Evolutionary conservation across 2,113 vertebrate species (phyloP).

Genomic region (Carlito syrichta): DNA sequence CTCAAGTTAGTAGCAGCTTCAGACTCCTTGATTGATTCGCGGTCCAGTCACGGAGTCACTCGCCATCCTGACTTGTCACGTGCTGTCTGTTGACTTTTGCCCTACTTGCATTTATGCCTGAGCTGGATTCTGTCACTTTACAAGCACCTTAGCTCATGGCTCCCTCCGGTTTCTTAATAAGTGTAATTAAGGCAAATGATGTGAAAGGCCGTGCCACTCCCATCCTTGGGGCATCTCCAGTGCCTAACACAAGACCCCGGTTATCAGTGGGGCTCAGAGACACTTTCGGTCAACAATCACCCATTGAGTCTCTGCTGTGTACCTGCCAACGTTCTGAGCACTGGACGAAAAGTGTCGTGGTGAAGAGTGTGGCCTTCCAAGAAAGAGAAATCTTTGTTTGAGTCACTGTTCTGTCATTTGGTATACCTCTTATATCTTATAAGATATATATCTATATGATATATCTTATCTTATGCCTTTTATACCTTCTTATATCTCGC

Average conservation of each 20-base stretch:
- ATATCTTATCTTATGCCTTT: no score
- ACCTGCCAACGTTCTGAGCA: not conserved
- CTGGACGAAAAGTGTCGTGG: not conserved
- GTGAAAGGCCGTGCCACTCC: not conserved
- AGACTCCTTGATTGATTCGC: constrained; percentile 45
- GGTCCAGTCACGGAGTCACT: constrained; percentile 41
- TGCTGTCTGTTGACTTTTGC: not conserved
- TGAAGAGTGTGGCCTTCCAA: not conserved
- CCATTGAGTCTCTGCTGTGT: not conserved
- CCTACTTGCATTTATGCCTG: not conserved
- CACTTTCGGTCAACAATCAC: not conserved
- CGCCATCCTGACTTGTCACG: constrained; percentile 33
- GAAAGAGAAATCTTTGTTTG: not conserved
- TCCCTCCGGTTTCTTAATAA: constrained; percentile 9
- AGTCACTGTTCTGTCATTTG: not conserved
- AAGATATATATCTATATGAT: no score
- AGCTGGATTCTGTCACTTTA: not conserved
- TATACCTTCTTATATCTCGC: no score
- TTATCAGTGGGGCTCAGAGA: not conserved
- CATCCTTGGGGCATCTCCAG: not conserved
- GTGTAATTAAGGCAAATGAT: constrained; percentile 27
- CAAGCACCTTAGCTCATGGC: not conserved
- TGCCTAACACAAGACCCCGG: not conserved
- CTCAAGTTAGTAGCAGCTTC: constrained; percentile 16
- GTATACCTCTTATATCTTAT: no score